Evolutionary conservation across 30 jellyfish, hydroid and myxozoan genomes (phyloP).

Genomic region (Hydractinia echinata): DNA sequence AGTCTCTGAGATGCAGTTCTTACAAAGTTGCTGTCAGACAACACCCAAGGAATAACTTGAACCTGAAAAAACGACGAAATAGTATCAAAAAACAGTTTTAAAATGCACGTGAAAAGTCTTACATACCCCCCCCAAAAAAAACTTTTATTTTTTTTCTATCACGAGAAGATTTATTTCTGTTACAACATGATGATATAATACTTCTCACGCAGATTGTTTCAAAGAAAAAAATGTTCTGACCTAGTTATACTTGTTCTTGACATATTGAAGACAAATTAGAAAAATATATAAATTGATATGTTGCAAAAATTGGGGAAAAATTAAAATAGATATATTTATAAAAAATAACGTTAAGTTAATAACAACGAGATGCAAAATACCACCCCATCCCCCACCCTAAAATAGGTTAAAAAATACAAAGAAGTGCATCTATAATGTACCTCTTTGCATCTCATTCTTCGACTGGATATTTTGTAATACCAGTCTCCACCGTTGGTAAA

Average conservation of each 20-base stretch:
- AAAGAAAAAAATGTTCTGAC: no score
- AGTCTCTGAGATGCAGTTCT: constrained; percentile 54
- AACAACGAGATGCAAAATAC: no score
- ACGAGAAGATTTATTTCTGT: no score
- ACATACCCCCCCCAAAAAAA: not conserved
- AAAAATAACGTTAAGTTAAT: no score
- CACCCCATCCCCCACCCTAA: not conserved
- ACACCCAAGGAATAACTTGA: constrained; percentile 96
- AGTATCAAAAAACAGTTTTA: not conserved
- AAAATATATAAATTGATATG: no score
- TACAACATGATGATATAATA: no score
- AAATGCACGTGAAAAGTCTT: not conserved
- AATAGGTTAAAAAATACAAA: not conserved
- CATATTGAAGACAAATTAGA: no score
- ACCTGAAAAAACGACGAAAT: constrained; percentile 33
- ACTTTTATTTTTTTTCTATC: no score
- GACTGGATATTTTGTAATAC: constrained; percentile 77
- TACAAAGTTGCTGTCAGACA: constrained; percentile 77
- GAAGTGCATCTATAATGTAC: not conserved
- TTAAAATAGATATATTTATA: no score
- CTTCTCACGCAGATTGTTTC: no score
- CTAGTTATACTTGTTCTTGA: no score
- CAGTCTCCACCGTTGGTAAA: constrained; percentile 84
- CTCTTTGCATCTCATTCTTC: constrained; percentile 76
- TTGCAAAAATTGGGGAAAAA: no score